phyloP scores from a whole-genome alignment of 2,888 invertebrate genomes.

The Euspilapteryx auroguttella region DNA sequence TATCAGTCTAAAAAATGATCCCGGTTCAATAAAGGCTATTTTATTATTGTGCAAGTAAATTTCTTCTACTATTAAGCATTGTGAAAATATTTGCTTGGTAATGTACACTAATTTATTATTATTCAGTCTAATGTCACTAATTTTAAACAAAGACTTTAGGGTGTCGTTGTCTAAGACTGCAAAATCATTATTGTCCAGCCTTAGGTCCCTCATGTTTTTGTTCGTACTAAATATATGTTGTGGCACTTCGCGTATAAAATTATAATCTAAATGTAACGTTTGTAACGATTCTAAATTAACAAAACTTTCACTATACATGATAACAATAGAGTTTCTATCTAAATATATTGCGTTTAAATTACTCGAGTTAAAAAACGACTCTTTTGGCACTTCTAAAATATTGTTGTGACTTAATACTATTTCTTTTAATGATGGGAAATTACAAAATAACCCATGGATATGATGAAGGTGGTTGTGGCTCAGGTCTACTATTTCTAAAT shows the following conservation, averaged over 20 bases:
- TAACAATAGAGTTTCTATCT: constrained; percentile 83
- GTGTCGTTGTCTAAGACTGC: constrained; percentile 76
- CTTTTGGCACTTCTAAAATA: constrained; percentile 81
- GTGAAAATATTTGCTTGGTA: constrained; percentile 75
- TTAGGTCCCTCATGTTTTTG: constrained; percentile 75
- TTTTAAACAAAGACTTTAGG: constrained; percentile 70
- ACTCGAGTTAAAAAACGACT: constrained; percentile 79
- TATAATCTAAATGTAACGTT: constrained; percentile 82
- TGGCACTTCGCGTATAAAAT: constrained; percentile 81
- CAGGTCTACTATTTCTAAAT: constrained; percentile 78
- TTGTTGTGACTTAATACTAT: constrained; percentile 86
- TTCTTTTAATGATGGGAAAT: constrained; percentile 77
- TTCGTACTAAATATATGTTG: constrained; percentile 76
- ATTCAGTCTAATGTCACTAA: constrained; percentile 80
- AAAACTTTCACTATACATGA: constrained; percentile 79
- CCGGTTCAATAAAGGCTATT: constrained; percentile 78
- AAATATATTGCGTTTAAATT: constrained; percentile 79
- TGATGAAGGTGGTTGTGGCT: constrained; percentile 90
- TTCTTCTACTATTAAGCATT: constrained; percentile 74
- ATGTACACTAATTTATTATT: constrained; percentile 79
- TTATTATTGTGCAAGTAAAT: constrained; percentile 86
- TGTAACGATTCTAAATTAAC: constrained; percentile 73
- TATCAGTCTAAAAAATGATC: constrained; percentile 72
- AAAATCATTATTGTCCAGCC: constrained; percentile 85
- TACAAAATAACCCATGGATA: constrained; percentile 80